Percentiles rank a stretch among this genome's conserved stretches.
Conservation (phyloP, 2,888 invertebrate genomes). For the Chymomyza amoena region DNA sequence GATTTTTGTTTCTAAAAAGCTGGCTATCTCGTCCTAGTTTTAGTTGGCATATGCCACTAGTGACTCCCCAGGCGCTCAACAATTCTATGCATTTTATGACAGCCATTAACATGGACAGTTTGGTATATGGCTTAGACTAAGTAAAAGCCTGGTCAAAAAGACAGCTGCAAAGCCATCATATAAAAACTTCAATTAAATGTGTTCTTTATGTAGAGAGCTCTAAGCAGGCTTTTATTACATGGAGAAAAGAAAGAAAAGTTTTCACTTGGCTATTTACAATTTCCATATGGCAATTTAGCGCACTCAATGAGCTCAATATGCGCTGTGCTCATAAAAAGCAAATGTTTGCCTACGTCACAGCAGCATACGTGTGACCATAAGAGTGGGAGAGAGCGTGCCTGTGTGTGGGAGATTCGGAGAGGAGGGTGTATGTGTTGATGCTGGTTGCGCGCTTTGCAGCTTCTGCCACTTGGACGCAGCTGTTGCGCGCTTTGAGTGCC, state of each 20-base stretch:
- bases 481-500: slow-evolving; percentile 45
- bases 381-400: neutral
- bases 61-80: slow-evolving; percentile 57
- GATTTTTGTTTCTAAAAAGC: slow-evolving; percentile 28
- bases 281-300: neutral
- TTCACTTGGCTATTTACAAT: neutral
- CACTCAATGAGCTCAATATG: slow-evolving; percentile 31
- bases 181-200: neutral
- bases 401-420: slow-evolving; percentile 2
- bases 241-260: neutral
- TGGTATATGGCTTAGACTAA: neutral
- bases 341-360: slow-evolving; percentile 18
- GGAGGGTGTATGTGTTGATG: neutral
- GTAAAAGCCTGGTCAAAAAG: neutral
- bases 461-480: slow-evolving; percentile 31
- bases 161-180: neutral
- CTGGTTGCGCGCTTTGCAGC: neutral
- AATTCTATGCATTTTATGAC: slow-evolving; percentile 61
- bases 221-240: neutral
- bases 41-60: slow-evolving; percentile 17
- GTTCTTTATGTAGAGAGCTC: neutral
- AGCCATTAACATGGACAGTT: slow-evolving; percentile 28
- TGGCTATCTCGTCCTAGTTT: slow-evolving; percentile 17
- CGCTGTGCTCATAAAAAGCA: slow-evolving; percentile 50
- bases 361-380: neutral